Conservation (phyloP, 1,140 invertebrate genomes). For the Caligus rogercresseyi region DNA sequence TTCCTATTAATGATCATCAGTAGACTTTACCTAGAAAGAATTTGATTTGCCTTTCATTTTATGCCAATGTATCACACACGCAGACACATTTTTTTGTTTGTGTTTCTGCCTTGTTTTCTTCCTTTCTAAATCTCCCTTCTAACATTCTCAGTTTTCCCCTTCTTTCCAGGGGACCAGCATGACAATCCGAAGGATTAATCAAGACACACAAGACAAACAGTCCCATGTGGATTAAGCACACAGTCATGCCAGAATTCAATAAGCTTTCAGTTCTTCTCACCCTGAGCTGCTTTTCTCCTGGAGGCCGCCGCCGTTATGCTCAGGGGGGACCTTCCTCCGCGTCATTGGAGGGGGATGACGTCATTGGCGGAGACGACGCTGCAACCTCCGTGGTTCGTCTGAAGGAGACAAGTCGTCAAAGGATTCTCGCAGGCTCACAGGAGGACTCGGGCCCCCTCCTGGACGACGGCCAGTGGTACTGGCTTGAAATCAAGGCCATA, state of each 20-base stretch:
- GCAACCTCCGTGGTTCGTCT: not conserved
- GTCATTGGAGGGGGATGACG: too few species aligned
- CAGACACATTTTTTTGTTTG: not conserved
- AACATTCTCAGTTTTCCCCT: not conserved
- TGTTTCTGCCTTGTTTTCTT: not conserved
- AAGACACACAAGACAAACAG: not conserved
- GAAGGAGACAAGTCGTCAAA: not conserved
- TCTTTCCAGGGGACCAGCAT: too few species aligned
- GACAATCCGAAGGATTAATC: not conserved
- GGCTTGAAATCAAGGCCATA: conserved; percentile 17
- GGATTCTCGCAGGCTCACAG: not conserved
- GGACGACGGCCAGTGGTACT: conserved; percentile 6
- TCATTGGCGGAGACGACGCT: not conserved
- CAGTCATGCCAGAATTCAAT: not conserved
- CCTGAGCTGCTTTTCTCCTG: not conserved
- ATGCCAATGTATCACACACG: not conserved
- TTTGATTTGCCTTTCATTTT: too few species aligned
- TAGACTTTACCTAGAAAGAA: too few species aligned
- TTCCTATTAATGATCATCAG: too few species aligned
- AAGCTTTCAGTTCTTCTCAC: not conserved
- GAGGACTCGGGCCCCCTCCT: not conserved
- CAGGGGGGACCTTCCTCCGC: not conserved
- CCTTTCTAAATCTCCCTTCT: not conserved
- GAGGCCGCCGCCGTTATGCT: not conserved
- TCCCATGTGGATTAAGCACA: too few species aligned